Conservation (phyloP, 2,888 invertebrate genomes). For the Drosophila leonis region DNA sequence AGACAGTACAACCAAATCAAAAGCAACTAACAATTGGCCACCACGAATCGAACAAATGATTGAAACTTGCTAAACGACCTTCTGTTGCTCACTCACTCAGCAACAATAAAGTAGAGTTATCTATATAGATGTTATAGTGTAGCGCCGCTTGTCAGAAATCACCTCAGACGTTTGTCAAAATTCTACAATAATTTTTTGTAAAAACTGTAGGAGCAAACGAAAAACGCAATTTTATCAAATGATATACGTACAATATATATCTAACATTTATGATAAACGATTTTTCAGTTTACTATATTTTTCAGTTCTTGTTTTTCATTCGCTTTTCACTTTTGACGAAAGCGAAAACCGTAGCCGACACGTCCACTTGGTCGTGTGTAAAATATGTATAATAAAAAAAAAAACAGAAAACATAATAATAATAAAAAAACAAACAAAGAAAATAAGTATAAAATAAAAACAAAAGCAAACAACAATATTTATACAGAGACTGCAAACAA, state of each 20-base stretch:
- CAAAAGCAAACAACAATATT: conserved; percentile 72
- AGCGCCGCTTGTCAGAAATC: conserved; percentile 58
- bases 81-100: conserved; percentile 35
- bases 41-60: conserved; percentile 49
- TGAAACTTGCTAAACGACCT: conserved; percentile 11
- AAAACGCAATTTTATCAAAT: conserved; percentile 83
- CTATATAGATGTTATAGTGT: not conserved
- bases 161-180: conserved; percentile 72
- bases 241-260: conserved; percentile 18
- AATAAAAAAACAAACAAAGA: conserved; percentile 8
- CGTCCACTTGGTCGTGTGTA: conserved; percentile 59
- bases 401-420: conserved; percentile 14
- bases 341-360: conserved; percentile 51
- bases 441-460: conserved; percentile 30
- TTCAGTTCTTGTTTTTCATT: conserved; percentile 54
- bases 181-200: conserved; percentile 74
- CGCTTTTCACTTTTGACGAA: conserved; percentile 51
- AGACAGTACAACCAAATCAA: conserved; percentile 71
- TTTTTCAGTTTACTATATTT: conserved; percentile 42
- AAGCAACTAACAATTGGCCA: conserved; percentile 59
- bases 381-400: conserved; percentile 67
- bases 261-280: conserved; percentile 26
- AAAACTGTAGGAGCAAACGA: conserved; percentile 83
- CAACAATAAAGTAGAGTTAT: not conserved
- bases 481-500: conserved; percentile 86